phyloP scores from a whole-genome alignment of 2,113 vertebrate genomes.

The Pitta sordida region DNA sequence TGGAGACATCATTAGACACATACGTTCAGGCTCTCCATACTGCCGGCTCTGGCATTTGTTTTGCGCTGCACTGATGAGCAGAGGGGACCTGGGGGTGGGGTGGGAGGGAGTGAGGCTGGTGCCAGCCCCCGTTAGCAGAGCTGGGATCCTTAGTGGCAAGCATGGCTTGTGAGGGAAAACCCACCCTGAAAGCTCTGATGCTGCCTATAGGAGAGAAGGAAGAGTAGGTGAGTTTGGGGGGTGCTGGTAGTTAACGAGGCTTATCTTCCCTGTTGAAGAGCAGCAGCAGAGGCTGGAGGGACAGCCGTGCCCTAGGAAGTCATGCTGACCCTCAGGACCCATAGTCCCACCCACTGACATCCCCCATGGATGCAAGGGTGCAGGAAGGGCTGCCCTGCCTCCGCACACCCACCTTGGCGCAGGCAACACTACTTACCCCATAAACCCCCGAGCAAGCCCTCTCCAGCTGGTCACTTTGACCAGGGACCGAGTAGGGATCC shows the following conservation, averaged over 20 bases:
- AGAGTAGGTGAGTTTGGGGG: not conserved
- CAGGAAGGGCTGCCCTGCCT: not conserved
- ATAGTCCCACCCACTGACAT: not conserved
- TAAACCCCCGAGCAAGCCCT: accelerated
- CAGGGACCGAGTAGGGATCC: not conserved
- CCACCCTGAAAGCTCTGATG: accelerated
- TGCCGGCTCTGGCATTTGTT: slow-evolving; percentile 46
- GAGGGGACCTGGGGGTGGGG: not conserved
- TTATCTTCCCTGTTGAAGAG: not conserved
- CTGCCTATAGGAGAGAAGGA: accelerated
- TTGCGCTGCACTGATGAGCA: slow-evolving; percentile 13
- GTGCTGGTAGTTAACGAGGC: accelerated
- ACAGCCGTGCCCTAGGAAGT: accelerated
- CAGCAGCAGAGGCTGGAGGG: not conserved
- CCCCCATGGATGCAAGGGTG: accelerated
- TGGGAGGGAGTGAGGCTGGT: no score
- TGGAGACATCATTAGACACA: slow-evolving; percentile 77
- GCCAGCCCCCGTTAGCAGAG: not conserved
- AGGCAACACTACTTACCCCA: not conserved
- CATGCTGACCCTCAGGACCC: not conserved
- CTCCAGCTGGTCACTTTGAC: not conserved
- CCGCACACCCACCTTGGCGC: accelerated
- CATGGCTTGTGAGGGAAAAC: not conserved
- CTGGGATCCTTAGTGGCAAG: not conserved
- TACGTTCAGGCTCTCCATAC: slow-evolving; percentile 37